A percentile compares a stretch with the other conserved stretches of the same genome.
Evolutionary conservation across 1,140 invertebrate genomes (phyloP).

Genomic region (Drosophila kurseongensis): DNA sequence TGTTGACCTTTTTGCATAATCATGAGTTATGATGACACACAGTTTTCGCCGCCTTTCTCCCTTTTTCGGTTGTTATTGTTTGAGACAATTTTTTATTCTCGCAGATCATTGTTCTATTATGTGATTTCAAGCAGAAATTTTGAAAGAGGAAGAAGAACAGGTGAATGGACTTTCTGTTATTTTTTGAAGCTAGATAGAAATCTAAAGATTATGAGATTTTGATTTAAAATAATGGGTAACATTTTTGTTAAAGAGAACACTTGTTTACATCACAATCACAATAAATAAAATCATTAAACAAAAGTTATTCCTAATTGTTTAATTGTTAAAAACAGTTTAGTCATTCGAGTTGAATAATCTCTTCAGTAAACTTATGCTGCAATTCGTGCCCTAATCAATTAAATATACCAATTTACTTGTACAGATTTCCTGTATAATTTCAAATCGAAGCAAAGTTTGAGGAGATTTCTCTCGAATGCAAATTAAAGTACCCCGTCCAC

Average conservation of each 20-base stretch:
- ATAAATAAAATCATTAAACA: too few relatives aligned
- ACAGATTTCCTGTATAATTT: slow-evolving; percentile 10
- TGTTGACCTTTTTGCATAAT: slow-evolving; percentile 82
- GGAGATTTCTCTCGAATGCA: slow-evolving; percentile 17
- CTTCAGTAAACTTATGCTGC: too few relatives aligned
- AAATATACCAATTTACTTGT: background rate
- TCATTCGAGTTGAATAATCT: too few relatives aligned
- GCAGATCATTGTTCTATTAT: slow-evolving; percentile 41
- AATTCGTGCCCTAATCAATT: slow-evolving; percentile 9
- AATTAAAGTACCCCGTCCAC: slow-evolving; percentile 34
- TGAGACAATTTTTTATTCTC: slow-evolving; percentile 46
- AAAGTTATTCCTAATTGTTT: too few relatives aligned
- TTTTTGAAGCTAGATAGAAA: background rate
- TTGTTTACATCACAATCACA: too few relatives aligned
- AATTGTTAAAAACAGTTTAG: too few relatives aligned
- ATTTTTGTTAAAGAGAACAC: too few relatives aligned
- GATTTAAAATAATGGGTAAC: too few relatives aligned
- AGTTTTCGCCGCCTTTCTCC: slow-evolving; percentile 22
- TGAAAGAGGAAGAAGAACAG: background rate
- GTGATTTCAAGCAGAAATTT: slow-evolving; percentile 14
- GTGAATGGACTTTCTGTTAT: slow-evolving; percentile 19
- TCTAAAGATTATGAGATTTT: too few relatives aligned
- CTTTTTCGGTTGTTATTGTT: slow-evolving; percentile 28
- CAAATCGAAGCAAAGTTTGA: slow-evolving; percentile 39
- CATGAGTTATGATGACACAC: slow-evolving; percentile 79